Conservation (phyloP, 2,113 vertebrate species). For the Embiotoca jacksoni region DNA sequence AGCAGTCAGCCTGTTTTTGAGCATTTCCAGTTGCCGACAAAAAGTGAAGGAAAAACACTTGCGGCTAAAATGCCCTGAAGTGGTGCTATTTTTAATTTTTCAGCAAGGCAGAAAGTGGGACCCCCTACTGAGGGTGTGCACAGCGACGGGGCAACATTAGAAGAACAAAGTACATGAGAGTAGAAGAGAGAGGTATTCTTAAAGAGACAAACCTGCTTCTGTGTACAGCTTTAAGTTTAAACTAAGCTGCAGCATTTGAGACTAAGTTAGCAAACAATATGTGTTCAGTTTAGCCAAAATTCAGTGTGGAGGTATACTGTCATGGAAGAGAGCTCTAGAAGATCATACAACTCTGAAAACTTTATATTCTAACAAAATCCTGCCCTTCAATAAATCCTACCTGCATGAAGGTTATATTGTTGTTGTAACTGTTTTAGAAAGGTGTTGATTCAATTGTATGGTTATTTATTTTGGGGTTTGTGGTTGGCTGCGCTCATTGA, state of each 20-base stretch:
- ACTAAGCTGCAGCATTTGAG: slow-evolving; percentile 4
- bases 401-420: slow-evolving; percentile 8
- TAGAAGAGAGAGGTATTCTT: slow-evolving; percentile 52
- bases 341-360: neutral
- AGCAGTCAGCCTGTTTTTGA: slow-evolving; percentile 81
- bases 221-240: slow-evolving; percentile 9
- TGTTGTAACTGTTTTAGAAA: slow-evolving; percentile 12
- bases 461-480: slow-evolving; percentile 1
- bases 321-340: neutral
- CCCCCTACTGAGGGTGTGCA: slow-evolving; percentile 70
- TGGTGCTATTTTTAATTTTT: slow-evolving; percentile 85
- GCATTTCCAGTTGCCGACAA: slow-evolving; percentile 76
- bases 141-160: slow-evolving; percentile 69
- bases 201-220: slow-evolving; percentile 38
- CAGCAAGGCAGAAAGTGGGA: slow-evolving; percentile 69
- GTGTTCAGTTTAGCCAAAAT: neutral
- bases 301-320: slow-evolving; percentile 9
- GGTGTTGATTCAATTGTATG: slow-evolving; percentile 9
- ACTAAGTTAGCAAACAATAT: slow-evolving; percentile 27
- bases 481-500: neutral
- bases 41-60: slow-evolving; percentile 77
- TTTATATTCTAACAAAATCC: slow-evolving; percentile 22
- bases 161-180: slow-evolving; percentile 69
- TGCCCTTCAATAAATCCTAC: slow-evolving; percentile 1
- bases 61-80: slow-evolving; percentile 83